Evolutionary conservation across 2,888 invertebrate genomes (phyloP), one percentile per base, ranked within the genome.

Genomic region (Platypus cylindrus): DNA sequence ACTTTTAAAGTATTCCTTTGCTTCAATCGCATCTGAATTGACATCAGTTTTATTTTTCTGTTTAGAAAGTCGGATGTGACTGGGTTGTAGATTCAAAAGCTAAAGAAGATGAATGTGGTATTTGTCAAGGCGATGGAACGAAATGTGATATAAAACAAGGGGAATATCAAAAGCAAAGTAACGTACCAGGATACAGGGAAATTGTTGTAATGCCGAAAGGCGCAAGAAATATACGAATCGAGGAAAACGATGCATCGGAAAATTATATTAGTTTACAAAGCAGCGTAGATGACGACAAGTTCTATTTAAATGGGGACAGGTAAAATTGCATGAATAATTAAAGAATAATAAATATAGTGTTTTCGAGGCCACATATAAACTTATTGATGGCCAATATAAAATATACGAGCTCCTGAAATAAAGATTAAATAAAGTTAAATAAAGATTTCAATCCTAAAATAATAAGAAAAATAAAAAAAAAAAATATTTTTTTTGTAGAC

Each of bases 61-160:
- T n/a, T 52, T 69, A 87, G 78, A 78, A 76, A 65, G 82, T 90
- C 33, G 85, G 89, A n/a, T 90, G 90, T 63, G 89, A 90, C 64
- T 89, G 87, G 86, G 64, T 73, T 34, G 76, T 90, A 30, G 82
- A 82, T 53, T 87, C 87, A 0, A 71, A 71, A 33, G 70, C 78
- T 17, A 70, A 75, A 48, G 86, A 86, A 52, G 90, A 90, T 60
- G 71, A 75, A 29, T 90, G 90, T 56, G 89, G 90, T 4, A 68
- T 85, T 32, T 90, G 90, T 55, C 81, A 81, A 48, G 90, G 90
- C 3, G 76, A 79, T 54, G 85, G 86, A 7, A 76, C 78, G 11
- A 78, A 75, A 40, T 90, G 90, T 58, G 75, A 76, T 50, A 79
- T 78, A 17, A 73, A 75, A 37, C 67, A 70, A 41, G 73, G 70